Percentiles rank a stretch among this genome's conserved stretches.
Conservation (phyloP, 2,797 vertebrate genomes). For the Schizothorax lantsangensis region DNA sequence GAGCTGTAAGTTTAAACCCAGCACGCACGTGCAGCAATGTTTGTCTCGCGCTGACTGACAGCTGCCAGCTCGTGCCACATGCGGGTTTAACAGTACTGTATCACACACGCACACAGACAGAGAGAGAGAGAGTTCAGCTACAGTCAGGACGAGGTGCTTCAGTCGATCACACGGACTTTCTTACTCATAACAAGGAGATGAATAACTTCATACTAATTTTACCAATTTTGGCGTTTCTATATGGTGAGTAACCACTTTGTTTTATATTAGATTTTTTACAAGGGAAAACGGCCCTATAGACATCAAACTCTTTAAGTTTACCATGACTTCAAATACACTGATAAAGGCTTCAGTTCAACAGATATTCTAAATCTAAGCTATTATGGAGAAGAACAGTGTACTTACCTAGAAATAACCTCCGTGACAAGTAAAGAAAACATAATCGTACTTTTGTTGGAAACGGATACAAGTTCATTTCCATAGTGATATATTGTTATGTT, state of each 20-base stretch:
- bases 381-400: neutral
- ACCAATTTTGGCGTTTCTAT: neutral
- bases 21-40: neutral
- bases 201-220: constrained; percentile 8
- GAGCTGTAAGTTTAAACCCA: neutral
- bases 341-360: neutral
- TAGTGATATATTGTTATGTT: neutral
- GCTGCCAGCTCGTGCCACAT: constrained; percentile 25
- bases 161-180: neutral
- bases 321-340: neutral
- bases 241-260: constrained; percentile 44
- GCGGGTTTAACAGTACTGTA: neutral
- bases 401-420: neutral
- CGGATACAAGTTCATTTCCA: neutral
- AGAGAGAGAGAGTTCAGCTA: neutral
- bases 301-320: neutral
- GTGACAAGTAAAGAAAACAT: neutral
- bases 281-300: neutral
- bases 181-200: constrained; percentile 20
- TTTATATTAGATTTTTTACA: neutral
- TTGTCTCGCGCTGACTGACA: constrained; percentile 28
- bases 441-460: neutral
- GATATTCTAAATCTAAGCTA: neutral
- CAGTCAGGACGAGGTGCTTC: neutral
- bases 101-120: neutral